These are phyloP conservation scores for Parnassius mnemosyne DNA, from an alignment of 2,888 invertebrate genomes.

Conservation along the genomic window DNA sequence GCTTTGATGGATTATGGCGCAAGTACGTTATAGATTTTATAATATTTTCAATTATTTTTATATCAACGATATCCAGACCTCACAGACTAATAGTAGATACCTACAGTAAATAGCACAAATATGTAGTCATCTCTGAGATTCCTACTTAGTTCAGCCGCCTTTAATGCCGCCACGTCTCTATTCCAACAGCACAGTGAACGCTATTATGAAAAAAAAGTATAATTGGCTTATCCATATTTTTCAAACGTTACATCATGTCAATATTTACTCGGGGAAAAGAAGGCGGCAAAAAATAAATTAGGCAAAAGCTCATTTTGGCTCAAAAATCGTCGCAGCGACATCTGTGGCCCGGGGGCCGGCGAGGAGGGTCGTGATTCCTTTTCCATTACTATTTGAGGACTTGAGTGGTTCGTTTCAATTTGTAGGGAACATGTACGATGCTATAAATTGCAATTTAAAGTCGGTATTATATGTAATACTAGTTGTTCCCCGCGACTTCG, in stretches of 20 bases:
- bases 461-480: background rate
- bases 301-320: slow-evolving; percentile 77
- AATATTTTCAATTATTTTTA: too few species aligned
- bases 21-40: too few species aligned
- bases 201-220: too few species aligned
- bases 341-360: slow-evolving; percentile 60
- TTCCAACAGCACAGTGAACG: too few species aligned
- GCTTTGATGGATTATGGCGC: too few species aligned
- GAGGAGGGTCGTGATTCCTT: slow-evolving; percentile 30
- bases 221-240: slow-evolving; percentile 46
- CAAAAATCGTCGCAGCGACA: slow-evolving; percentile 69
- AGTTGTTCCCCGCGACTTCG: too few species aligned
- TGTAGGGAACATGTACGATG: slow-evolving; percentile 21
- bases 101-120: too few species aligned
- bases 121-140: too few species aligned
- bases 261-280: slow-evolving; percentile 77
- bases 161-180: too few species aligned
- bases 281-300: slow-evolving; percentile 81
- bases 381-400: slow-evolving; percentile 53
- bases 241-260: slow-evolving; percentile 52
- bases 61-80: too few species aligned
- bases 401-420: slow-evolving; percentile 40
- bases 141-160: too few species aligned
- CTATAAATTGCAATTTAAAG: background rate
- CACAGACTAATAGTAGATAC: too few species aligned